phyloP scores from a whole-genome alignment of 2,113 vertebrate species.

The Heterotilapia buettikoferi region DNA sequence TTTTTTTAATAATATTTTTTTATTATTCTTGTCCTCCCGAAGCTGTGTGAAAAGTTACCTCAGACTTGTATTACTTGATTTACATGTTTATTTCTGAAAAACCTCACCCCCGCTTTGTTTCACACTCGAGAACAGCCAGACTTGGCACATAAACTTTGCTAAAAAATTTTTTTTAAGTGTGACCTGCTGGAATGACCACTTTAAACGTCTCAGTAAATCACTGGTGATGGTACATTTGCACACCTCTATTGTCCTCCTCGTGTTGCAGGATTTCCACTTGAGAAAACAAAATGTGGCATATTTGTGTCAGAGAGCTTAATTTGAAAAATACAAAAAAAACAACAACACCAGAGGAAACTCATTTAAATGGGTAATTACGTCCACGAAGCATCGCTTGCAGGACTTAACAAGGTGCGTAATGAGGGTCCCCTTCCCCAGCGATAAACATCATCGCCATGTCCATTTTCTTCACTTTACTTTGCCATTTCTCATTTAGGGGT shows the following conservation, averaged over 20 bases:
- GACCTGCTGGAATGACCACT: neutral
- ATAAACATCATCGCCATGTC: conserved; percentile 62
- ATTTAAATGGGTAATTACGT: conserved; percentile 66
- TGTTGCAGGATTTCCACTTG: conserved; percentile 6
- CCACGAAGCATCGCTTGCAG: conserved; percentile 45
- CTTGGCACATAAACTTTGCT: neutral
- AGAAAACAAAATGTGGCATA: conserved; percentile 35
- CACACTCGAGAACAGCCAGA: neutral
- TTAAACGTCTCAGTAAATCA: neutral
- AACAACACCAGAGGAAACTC: conserved; percentile 42
- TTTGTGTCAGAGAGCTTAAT: conserved; percentile 51
- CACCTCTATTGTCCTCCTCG: neutral
- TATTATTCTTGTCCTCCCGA: conserved; percentile 4
- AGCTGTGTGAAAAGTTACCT: conserved; percentile 13
- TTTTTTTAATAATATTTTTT: neutral
- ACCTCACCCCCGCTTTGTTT: neutral
- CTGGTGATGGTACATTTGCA: neutral
- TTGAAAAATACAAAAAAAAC: conserved; percentile 7
- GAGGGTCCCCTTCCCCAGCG: conserved; percentile 50
- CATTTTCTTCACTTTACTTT: conserved; percentile 56
- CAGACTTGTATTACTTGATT: neutral
- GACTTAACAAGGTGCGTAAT: conserved; percentile 70
- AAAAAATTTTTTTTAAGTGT: neutral
- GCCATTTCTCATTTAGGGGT: conserved; percentile 31
- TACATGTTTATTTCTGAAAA: neutral